Evolutionary conservation across 2,797 vertebrate genomes (phyloP).

Genomic region (Phaenicophaeus curvirostris): DNA sequence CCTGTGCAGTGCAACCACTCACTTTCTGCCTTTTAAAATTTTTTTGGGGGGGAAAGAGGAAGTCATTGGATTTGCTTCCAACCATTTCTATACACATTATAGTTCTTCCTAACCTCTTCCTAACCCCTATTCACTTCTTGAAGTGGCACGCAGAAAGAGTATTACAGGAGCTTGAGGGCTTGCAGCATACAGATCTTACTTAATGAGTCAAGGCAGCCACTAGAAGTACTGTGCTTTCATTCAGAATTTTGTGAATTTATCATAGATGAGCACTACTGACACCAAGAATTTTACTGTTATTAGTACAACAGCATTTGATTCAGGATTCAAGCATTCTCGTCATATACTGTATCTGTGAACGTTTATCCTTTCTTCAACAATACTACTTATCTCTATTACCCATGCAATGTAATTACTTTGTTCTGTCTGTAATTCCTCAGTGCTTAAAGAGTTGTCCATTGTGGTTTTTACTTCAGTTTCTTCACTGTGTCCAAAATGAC

Average conservation of each 20-base stretch:
- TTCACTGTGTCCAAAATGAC: slow-evolving; percentile 30
- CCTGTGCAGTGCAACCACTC: neutral
- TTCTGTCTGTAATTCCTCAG: slow-evolving; percentile 3
- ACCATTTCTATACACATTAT: neutral
- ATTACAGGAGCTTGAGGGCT: neutral
- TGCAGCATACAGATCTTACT: neutral
- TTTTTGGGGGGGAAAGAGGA: neutral
- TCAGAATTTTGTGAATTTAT: neutral
- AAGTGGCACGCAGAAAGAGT: neutral
- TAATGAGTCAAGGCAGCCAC: neutral
- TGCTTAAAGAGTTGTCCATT: slow-evolving; percentile 4
- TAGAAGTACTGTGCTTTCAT: neutral
- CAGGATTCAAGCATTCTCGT: neutral
- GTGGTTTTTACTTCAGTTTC: slow-evolving; percentile 44
- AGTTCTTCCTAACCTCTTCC: neutral
- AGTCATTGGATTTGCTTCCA: neutral
- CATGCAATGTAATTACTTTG: slow-evolving; percentile 29
- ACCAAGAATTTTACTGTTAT: neutral
- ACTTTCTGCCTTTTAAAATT: neutral
- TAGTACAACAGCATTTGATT: neutral
- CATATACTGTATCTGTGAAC: neutral
- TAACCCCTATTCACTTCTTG: neutral
- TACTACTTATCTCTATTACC: slow-evolving; percentile 16
- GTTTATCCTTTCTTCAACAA: slow-evolving; percentile 38
- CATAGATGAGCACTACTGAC: neutral